Base-by-base conservation (phyloP, 2,888 invertebrate genomes). In the Steinernema hermaphroditum region DNA sequence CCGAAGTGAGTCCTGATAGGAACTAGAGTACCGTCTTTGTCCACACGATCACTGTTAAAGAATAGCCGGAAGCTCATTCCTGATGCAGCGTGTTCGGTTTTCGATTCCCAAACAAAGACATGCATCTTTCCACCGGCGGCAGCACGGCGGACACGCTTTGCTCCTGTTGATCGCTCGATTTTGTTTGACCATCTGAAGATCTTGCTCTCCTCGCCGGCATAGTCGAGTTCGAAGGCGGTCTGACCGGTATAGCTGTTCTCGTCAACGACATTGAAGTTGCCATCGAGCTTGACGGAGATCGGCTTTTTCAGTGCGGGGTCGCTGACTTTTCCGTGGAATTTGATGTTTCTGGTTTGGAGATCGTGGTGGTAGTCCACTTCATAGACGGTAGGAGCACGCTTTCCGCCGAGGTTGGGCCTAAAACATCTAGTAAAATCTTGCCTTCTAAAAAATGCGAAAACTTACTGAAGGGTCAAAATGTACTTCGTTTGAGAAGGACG, bases 271-370 rank as follows among this genome's bases (percentile, higher is more conserved):
- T 70, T 29, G 1, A 44, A 6, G n/a, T 24, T 29, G 0, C 16
- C 46, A 29, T 70, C 69, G 22, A 69, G 41, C 24, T 69, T 69
- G 69, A 41, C 41, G 34, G 14, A 2, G 69, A 69, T 41, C 12
- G 69, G 69, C 29, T 69, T 41, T 19, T 69, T 69, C 2, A 69
- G 69, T 1, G 69, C 41, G 1, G 69, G 69, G 69, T 69, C 69
- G 69, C 41, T 6, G 19, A 69, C 12, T 19, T 69, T 69, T 41
- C 41, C 69, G 43, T 69, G 43, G 69, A 41, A 69, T 1, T 44
- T n/a, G 43, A 69, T 12, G 19, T 22, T 24, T n/a, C 41, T 69
- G 32, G 8, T 27, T 8, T 62, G 32, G 69, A n/a, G n/a, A 32
- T 70, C 24, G n/a, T 46, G 32, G 46, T 22, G 12, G 49, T 70